These are phyloP conservation scores for Palaemon carinicauda DNA, from an alignment of 1,140 invertebrate species.

Conservation along the genomic window DNA sequence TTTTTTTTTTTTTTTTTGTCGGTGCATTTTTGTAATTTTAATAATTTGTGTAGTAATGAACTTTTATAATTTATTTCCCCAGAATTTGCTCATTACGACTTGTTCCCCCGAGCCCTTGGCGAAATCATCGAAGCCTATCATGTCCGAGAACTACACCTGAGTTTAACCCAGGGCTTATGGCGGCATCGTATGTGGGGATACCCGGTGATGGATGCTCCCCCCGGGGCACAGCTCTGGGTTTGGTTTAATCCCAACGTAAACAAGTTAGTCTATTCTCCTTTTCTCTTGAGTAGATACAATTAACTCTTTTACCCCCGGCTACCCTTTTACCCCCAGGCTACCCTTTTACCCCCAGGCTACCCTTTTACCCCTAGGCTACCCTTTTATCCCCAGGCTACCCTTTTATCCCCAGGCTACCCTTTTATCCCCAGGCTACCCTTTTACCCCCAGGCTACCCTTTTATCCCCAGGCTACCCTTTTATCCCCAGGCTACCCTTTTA, in stretches of 20 bases:
- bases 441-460: too few relatives aligned
- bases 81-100: constrained; percentile 69
- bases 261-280: constrained; percentile 66
- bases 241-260: constrained; percentile 79
- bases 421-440: too few relatives aligned
- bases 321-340: too few relatives aligned
- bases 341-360: too few relatives aligned
- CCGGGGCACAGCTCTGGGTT: constrained; percentile 91
- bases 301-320: too few relatives aligned
- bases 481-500: too few relatives aligned
- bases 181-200: constrained; percentile 93
- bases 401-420: too few relatives aligned
- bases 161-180: constrained; percentile 93
- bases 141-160: constrained; percentile 90
- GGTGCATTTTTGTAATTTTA: constrained; percentile 3
- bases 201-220: constrained; percentile 81
- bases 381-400: too few relatives aligned
- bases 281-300: constrained; percentile 8
- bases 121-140: constrained; percentile 87
- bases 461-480: too few relatives aligned
- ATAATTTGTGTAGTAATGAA: neutral
- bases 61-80: constrained; percentile 26
- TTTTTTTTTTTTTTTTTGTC: too few relatives aligned
- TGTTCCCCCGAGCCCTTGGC: constrained; percentile 89
- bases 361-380: too few relatives aligned